Evolutionary conservation across 2,888 invertebrate genomes (phyloP).

Genomic region (Enoplolaimus lenunculus): DNA sequence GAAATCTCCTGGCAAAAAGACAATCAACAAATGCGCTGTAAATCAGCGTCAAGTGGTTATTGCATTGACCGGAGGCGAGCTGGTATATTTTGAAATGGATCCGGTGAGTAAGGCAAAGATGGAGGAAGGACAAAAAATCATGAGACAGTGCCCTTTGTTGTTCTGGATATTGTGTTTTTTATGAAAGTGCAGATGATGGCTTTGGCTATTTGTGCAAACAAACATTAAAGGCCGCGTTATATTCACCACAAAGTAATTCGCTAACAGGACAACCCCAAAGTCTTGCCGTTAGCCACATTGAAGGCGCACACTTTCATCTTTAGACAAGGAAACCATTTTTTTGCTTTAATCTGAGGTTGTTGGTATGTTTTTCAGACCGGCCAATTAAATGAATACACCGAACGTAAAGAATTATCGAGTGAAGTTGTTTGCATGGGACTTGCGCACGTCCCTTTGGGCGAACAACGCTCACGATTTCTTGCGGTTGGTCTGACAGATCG

Average conservation of each 20-base stretch:
- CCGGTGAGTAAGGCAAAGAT: slow-evolving; percentile 59
- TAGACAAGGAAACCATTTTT: no score
- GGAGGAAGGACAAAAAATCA: no score
- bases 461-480: slow-evolving; percentile 82
- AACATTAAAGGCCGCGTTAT: no score
- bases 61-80: slow-evolving; percentile 85
- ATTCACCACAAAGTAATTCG: no score
- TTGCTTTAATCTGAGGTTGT: no score
- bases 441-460: slow-evolving; percentile 82
- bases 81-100: slow-evolving; percentile 99
- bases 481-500: slow-evolving; percentile 89
- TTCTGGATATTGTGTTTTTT: no score
- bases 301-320: no score
- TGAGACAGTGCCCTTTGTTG: no score
- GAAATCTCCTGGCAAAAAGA: slow-evolving; percentile 94
- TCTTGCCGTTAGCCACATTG: no score
- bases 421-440: slow-evolving; percentile 98
- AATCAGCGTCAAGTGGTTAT: slow-evolving; percentile 97
- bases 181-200: no score
- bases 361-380: slow-evolving; percentile 60
- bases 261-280: no score
- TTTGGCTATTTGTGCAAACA: no score
- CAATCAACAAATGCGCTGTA: slow-evolving; percentile 90
- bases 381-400: slow-evolving; percentile 92
- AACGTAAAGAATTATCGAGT: slow-evolving; percentile 83